phyloP scores from a whole-genome alignment of 1,140 invertebrate genomes.

The Lucilia sericata region DNA sequence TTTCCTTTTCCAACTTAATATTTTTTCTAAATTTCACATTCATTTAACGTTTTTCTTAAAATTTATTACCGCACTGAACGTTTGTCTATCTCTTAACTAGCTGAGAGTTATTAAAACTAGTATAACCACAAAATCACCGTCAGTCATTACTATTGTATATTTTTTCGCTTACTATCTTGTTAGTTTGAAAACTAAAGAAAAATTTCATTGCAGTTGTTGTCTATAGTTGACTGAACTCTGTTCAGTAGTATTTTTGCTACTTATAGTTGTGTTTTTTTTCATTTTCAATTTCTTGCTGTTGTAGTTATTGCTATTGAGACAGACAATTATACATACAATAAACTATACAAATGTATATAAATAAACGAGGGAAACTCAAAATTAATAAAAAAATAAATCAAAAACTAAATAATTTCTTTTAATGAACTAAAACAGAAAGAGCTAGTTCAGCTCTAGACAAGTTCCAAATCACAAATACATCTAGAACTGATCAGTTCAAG shows the following conservation, averaged over 20 bases:
- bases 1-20: no score
- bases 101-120: neutral
- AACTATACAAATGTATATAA: neutral
- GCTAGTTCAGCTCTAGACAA: no score
- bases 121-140: neutral
- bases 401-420: no score
- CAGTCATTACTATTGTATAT: neutral
- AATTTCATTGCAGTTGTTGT: neutral
- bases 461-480: no score
- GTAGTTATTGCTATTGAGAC: neutral
- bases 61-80: no score
- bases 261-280: neutral
- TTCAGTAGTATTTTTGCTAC: neutral
- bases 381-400: neutral
- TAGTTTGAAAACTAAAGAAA: neutral
- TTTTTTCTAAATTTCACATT: no score
- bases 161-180: neutral
- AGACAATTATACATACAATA: neutral
- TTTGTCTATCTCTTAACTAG: no score
- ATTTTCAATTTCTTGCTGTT: neutral
- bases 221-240: constrained; percentile 14
- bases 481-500: no score
- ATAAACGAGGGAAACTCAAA: neutral
- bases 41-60: no score
- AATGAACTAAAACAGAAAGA: no score